Evolutionary conservation across 2,113 vertebrate species (phyloP), one percentile per base, ranked within the genome.

Genomic region (Brienomyrus brachyistius): DNA sequence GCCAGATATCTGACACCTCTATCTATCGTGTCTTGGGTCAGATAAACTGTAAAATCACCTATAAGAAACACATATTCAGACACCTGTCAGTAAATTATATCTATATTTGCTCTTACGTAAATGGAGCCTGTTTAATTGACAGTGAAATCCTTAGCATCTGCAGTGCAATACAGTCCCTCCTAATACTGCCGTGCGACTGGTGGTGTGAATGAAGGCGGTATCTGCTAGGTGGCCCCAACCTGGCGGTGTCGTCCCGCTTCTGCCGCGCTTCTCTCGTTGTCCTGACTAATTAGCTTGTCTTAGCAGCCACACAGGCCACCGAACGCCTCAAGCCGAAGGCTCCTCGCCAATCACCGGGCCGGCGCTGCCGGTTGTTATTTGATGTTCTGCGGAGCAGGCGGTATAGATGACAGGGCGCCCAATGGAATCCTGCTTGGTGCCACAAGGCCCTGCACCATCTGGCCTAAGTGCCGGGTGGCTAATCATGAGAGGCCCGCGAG

Each of bases 391-490:
- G 90, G 87, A 89, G 87, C 91, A 91, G 91, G 90, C 62, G 10
- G 85, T 91, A 82, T 87, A 82, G 48, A 48, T 17, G 48, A 70
- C 88, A 62, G 89, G 89, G 82, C 86, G 50, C 89, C 86, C 91
- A 77, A 90, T 7, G 88, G 88, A 89, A 88, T 50, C 87, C 90
- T 88, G 51, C 23, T 89, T 91, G 90, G 89, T 77, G 87, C 52
- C 77, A 59, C 31, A 59, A 89, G 56, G 87, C 87, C 91, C 90
- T 90, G 88, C 77, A 54, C 92, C 91, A 92, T 92, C 90, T 93
- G 91, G 91, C 90, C 70, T 35, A 59, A 50, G 47, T 43, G 45
- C 11, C 47, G 23, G n/a, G 48, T 51, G 83, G 83, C n/a, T 48
- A 27, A 88, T 77, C 48, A 86, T n/a, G 47, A 31, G 23, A n/a